phyloP scores from a whole-genome alignment of 2,888 invertebrate genomes.

The Phortica okadai region DNA sequence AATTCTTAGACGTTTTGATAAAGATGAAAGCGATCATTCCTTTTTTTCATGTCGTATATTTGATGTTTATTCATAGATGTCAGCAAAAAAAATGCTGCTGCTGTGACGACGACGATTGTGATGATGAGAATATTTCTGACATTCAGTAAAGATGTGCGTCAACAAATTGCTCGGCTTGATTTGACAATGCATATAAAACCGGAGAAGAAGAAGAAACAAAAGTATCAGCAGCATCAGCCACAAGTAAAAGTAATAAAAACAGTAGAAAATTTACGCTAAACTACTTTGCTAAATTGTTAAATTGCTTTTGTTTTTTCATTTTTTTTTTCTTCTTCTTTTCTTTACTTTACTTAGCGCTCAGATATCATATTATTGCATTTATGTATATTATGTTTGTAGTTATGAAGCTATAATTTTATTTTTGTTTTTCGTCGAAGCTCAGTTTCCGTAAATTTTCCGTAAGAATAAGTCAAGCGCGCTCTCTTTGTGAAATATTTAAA shows the following conservation, averaged over 20 bases:
- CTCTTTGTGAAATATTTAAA: not conserved
- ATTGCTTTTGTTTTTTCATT: constrained; percentile 70
- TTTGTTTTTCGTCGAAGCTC: constrained; percentile 46
- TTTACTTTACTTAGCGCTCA: constrained; percentile 43
- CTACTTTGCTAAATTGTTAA: constrained; percentile 72
- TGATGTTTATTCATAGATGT: too few species aligned
- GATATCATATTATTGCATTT: constrained; percentile 61
- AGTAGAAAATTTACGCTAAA: constrained; percentile 60
- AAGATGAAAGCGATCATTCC: not conserved
- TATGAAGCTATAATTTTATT: constrained; percentile 13
- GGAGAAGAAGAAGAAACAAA: not conserved
- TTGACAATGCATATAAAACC: not conserved
- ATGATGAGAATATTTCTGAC: too few species aligned
- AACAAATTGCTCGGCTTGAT: too few species aligned
- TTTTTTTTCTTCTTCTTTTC: constrained; percentile 34
- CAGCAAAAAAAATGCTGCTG: too few species aligned
- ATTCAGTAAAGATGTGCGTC: too few species aligned
- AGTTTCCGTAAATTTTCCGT: constrained; percentile 46
- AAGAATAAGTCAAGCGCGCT: not conserved
- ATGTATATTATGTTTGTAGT: constrained; percentile 32
- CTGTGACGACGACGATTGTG: too few species aligned
- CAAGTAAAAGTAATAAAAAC: constrained; percentile 34
- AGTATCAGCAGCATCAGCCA: not conserved
- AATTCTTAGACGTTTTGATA: not conserved
- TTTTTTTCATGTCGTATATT: not conserved